phyloP scores from a whole-genome alignment of 2,113 vertebrate genomes.

The Callipepla squamata region DNA sequence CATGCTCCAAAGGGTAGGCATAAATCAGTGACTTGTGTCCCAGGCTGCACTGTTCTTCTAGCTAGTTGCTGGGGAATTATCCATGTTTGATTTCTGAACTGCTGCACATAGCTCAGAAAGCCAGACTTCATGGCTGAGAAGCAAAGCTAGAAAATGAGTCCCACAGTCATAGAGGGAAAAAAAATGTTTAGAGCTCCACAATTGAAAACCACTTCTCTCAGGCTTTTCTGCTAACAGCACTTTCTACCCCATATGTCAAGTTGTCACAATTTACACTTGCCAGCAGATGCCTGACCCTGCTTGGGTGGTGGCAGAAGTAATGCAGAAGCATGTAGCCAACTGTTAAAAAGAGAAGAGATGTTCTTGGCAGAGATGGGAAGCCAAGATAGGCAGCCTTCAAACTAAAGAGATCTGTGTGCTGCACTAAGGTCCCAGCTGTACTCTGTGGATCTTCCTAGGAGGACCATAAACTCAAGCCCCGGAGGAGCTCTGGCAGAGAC shows the following conservation, averaged over 20 bases:
- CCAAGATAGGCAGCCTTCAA: background rate
- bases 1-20: background rate
- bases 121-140: background rate
- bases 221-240: conserved; percentile 13
- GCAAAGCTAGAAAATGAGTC: background rate
- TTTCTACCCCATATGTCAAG: conserved; percentile 23
- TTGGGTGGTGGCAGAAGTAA: conserved; percentile 28
- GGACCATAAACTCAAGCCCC: background rate
- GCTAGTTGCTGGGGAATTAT: background rate
- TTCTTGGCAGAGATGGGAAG: background rate
- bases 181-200: background rate
- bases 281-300: conserved; percentile 23
- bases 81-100: background rate
- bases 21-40: background rate
- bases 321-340: background rate
- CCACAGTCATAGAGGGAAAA: background rate
- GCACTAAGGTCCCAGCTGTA: background rate
- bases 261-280: conserved; percentile 19
- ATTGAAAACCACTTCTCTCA: conserved; percentile 13
- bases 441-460: background rate
- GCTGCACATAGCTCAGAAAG: background rate
- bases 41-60: background rate
- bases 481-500: background rate
- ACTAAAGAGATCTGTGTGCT: background rate
- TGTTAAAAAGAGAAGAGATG: background rate